Evolutionary conservation across 2,888 invertebrate species (phyloP).

Genomic region (Flexamia atlantica): DNA sequence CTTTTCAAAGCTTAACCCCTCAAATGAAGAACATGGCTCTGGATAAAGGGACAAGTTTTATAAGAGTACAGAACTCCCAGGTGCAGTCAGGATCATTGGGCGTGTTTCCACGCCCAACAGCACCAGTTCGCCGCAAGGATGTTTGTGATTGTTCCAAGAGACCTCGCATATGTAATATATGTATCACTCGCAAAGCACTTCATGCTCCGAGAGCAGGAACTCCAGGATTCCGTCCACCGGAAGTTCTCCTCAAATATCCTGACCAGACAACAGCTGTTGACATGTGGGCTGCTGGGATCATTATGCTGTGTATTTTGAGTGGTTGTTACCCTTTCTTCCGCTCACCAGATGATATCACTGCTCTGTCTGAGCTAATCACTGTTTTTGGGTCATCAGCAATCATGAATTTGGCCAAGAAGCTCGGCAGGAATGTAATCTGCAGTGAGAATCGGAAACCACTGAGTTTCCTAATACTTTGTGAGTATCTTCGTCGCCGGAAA

Average conservation of each 20-base stretch:
- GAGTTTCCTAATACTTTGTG: constrained; percentile 73
- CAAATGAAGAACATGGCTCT: constrained; percentile 35
- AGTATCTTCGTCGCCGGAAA: constrained; percentile 71
- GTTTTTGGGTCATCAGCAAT: constrained; percentile 86
- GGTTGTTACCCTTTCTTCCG: constrained; percentile 91
- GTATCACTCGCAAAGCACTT: constrained; percentile 81
- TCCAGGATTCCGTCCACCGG: constrained; percentile 93
- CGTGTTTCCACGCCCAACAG: constrained; percentile 56
- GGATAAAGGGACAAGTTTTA: constrained; percentile 65
- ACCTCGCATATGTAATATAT: constrained; percentile 83
- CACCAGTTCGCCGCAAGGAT: constrained; percentile 31
- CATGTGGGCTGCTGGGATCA: constrained; percentile 93
- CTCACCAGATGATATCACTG: constrained; percentile 87
- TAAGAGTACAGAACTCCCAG: constrained; percentile 70
- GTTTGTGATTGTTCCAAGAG: constrained; percentile 83
- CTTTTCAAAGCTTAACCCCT: constrained; percentile 66
- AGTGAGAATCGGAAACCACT: constrained; percentile 71
- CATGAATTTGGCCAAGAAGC: constrained; percentile 81
- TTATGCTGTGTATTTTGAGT: constrained; percentile 87
- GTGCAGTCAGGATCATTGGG: constrained; percentile 58
- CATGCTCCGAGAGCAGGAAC: constrained; percentile 92
- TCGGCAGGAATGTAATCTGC: constrained; percentile 75
- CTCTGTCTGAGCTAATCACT: constrained; percentile 89
- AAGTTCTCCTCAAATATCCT: constrained; percentile 88
- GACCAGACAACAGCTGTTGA: constrained; percentile 92